Conservation (phyloP, 2,113 vertebrate species). For the Mungos mungo region DNA sequence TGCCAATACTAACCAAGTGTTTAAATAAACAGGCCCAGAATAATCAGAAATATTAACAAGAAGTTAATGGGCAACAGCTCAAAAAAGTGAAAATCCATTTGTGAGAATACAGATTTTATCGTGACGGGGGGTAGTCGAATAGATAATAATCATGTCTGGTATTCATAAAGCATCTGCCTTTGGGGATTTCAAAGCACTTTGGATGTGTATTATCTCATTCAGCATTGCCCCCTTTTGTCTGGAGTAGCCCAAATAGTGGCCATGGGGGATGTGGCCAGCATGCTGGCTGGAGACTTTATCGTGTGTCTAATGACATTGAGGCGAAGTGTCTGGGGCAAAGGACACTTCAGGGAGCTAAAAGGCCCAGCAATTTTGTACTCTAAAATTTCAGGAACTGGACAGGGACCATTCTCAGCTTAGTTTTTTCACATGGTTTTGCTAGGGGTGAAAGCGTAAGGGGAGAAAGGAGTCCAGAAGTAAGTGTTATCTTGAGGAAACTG, state of each 20-base stretch:
- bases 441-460: neutral
- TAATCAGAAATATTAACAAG: conserved; percentile 73
- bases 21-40: conserved; percentile 69
- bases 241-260: conserved; percentile 38
- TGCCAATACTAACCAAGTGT: conserved; percentile 68
- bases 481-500: neutral
- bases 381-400: conserved; percentile 45
- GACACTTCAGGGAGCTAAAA: conserved; percentile 58
- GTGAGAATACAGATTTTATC: conserved; percentile 31
- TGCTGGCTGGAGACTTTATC: conserved; percentile 60
- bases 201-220: conserved; percentile 70
- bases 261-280: conserved; percentile 49
- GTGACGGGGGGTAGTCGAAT: neutral
- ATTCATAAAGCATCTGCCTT: conserved; percentile 76
- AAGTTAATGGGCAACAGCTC: conserved; percentile 68
- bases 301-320: conserved; percentile 70
- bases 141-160: conserved; percentile 71
- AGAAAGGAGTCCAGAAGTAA: neutral
- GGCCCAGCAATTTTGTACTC: conserved; percentile 1
- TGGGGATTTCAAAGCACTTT: conserved; percentile 71
- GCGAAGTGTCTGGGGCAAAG: conserved; percentile 74
- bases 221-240: conserved; percentile 71
- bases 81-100: conserved; percentile 67
- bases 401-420: neutral
- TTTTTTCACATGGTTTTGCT: conserved; percentile 20